phyloP scores from a whole-genome alignment of 2,888 invertebrate genomes.

The Bembecia ichneumoniformis region DNA sequence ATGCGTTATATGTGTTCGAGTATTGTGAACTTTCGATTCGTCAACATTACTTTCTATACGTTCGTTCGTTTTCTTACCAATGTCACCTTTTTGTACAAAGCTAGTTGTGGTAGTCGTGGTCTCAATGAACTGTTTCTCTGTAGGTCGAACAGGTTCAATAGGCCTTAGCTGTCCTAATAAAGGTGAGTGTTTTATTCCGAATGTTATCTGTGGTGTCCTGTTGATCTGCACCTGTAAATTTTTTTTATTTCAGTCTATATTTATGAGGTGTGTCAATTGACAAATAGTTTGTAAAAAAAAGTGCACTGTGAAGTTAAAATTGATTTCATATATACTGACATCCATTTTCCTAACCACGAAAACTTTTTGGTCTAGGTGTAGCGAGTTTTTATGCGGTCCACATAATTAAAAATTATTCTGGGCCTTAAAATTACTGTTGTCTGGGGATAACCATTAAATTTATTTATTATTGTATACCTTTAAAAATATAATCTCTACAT shows the following conservation, averaged over 20 bases:
- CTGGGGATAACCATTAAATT: no score
- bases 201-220: slow-evolving; percentile 72
- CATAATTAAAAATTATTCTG: no score
- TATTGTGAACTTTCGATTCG: slow-evolving; percentile 21
- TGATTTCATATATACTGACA: no score
- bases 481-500: no score
- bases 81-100: not conserved
- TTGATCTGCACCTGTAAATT: slow-evolving; percentile 45
- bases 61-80: slow-evolving; percentile 13
- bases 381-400: no score
- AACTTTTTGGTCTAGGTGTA: no score
- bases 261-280: no score
- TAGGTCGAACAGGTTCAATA: slow-evolving; percentile 25
- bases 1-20: slow-evolving; percentile 44
- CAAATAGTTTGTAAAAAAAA: no score
- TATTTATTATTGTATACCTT: no score
- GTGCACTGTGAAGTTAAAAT: no score
- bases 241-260: not conserved
- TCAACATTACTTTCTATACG: not conserved
- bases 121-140: slow-evolving; percentile 8
- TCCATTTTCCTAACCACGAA: no score
- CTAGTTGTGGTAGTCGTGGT: not conserved
- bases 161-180: slow-evolving; percentile 72
- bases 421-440: no score
- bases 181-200: slow-evolving; percentile 91